phyloP scores from a whole-genome alignment of 2,797 vertebrate genomes.

The Phataginus tetradactyla region DNA sequence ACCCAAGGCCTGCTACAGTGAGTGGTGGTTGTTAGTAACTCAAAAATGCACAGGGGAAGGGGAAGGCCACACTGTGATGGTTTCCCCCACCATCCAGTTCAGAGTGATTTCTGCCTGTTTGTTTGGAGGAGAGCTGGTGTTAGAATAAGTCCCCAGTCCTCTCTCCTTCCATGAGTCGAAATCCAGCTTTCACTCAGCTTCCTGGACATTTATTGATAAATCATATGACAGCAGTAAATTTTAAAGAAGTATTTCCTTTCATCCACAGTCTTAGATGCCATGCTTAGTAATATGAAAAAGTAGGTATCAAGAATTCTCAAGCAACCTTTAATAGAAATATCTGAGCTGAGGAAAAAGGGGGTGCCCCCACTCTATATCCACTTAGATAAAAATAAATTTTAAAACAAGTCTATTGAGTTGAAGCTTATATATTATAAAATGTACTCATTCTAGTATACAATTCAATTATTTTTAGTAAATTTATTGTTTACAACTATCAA shows the following conservation, averaged over 20 bases:
- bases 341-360: not conserved
- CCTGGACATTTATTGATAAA: not conserved
- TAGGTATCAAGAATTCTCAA: not conserved
- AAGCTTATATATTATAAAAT: not conserved
- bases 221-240: not conserved
- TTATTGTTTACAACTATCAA: not conserved
- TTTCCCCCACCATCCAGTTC: not conserved
- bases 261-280: not conserved
- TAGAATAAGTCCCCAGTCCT: not conserved
- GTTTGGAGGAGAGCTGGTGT: not conserved
- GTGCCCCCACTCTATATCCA: not conserved
- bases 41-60: not conserved
- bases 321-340: not conserved
- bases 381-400: not conserved
- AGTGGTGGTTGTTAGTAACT: not conserved
- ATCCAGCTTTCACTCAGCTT: not conserved
- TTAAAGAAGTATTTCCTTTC: not conserved
- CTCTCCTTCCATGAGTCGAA: not conserved
- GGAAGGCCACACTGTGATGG: not conserved
- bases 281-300: not conserved
- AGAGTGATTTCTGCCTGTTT: not conserved
- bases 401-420: not conserved
- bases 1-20: not conserved
- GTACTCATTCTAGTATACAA: not conserved
- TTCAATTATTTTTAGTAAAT: slow-evolving; percentile 1